Conservation (phyloP, 1,140 invertebrate genomes). For the Euwallacea similis region DNA sequence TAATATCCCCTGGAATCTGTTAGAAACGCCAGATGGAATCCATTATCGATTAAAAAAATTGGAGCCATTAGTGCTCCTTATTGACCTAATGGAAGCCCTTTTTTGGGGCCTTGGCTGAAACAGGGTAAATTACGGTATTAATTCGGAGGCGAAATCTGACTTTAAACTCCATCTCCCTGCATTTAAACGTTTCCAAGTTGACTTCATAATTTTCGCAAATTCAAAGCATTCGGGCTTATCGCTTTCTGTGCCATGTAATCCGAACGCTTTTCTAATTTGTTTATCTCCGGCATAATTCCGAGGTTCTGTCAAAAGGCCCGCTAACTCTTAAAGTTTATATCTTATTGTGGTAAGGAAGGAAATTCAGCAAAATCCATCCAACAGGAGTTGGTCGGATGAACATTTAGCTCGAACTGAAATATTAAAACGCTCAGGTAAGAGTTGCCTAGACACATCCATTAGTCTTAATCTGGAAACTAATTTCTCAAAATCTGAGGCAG, state of each 20-base stretch:
- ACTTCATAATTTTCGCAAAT: constrained; percentile 26
- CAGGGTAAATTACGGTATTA: neutral
- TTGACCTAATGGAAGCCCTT: neutral
- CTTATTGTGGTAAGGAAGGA: neutral
- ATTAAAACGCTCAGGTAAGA: too few species aligned
- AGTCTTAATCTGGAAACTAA: too few species aligned
- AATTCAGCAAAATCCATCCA: too few species aligned
- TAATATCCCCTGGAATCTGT: constrained; percentile 4
- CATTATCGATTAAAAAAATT: constrained; percentile 3
- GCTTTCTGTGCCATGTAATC: constrained; percentile 35
- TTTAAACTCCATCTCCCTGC: constrained; percentile 3
- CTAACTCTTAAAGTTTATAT: constrained; percentile 27
- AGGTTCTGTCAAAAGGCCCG: constrained; percentile 21
- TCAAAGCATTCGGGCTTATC: constrained; percentile 32
- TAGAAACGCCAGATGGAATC: neutral
- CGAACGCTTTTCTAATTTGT: constrained; percentile 35
- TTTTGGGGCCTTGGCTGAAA: neutral
- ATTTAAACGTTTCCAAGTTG: constrained; percentile 10
- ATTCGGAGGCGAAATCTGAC: neutral
- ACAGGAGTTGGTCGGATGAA: too few species aligned
- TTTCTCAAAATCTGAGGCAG: too few species aligned
- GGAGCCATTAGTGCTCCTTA: neutral
- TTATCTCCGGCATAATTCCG: constrained; percentile 33
- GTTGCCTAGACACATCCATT: too few species aligned
- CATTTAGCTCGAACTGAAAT: too few species aligned